Conservation (phyloP, 2,888 invertebrate genomes). For the Sesia apiformis region DNA sequence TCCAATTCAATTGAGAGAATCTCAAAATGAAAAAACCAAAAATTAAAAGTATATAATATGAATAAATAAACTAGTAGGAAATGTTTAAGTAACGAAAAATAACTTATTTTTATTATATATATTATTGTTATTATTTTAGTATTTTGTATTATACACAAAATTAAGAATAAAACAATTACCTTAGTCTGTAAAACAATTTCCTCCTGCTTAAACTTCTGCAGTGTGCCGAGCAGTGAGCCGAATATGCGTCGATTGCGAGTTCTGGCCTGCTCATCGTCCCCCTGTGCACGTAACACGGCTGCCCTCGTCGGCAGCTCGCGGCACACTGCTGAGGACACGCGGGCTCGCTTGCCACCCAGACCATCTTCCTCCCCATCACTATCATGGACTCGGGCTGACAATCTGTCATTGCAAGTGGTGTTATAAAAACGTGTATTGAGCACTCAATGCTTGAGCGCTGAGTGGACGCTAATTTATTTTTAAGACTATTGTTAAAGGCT, state of each 20-base stretch:
- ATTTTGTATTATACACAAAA: too few species aligned
- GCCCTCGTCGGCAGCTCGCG: slow-evolving; percentile 86
- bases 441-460: too few species aligned
- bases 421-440: too few species aligned
- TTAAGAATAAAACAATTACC: slow-evolving; percentile 28
- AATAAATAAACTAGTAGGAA: background rate
- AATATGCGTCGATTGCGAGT: slow-evolving; percentile 96
- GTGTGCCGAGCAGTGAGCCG: slow-evolving; percentile 93
- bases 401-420: slow-evolving; percentile 19
- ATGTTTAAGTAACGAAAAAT: too few species aligned
- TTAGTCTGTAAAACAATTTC: slow-evolving; percentile 92
- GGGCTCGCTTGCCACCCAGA: slow-evolving; percentile 38
- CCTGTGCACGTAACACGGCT: slow-evolving; percentile 80
- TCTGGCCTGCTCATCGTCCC: slow-evolving; percentile 85
- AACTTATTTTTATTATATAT: too few species aligned
- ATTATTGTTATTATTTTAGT: too few species aligned
- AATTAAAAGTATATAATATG: background rate
- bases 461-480: too few species aligned
- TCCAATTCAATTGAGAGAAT: too few species aligned
- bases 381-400: slow-evolving; percentile 56
- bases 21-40: too few species aligned
- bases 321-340: slow-evolving; percentile 82
- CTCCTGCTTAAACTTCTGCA: slow-evolving; percentile 96
- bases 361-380: slow-evolving; percentile 68
- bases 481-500: too few species aligned